Base-by-base conservation (phyloP, 2,113 vertebrate species). In the Pterocles gutturalis region DNA sequence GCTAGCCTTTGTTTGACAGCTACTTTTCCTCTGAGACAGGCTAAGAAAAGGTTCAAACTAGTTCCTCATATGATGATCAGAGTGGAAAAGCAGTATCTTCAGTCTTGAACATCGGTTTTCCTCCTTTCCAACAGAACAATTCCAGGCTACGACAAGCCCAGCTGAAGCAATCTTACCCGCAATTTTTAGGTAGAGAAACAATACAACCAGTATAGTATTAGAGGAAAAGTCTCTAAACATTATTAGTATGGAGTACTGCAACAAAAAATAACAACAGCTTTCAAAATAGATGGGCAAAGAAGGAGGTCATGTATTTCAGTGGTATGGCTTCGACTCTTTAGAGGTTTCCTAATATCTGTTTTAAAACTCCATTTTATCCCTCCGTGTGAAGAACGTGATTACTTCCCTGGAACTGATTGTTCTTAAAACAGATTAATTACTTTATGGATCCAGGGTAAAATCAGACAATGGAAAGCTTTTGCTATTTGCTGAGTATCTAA, bases 241-340 rank as follows among this genome's bases (percentile, higher is more conserved):
- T 72, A 48, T 26, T 86, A 43, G 38, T 51, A 65, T 65, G 0
- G 2, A 92, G 19, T 62, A 54, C 1, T 36, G 13, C 29, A 79
- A 55, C 34, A 79, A 91, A 93, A 93, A 93, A 43, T 61, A 83
- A n/a, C n/a, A 58, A 46, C 21, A 86, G 10, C 15, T 36, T 80
- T 86, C 66, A 83, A 86, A 93, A 83, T 3, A 86, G 11, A 26
- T 31, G 14, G 34, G 19, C 14, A 81, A 57, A 82, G 28, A 25
- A 48, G 48, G 19, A 75, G 41, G 45, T 13, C 0, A 13, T 48
- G 17, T 72, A 38, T 29, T 54, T 60, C 26, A 43, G 22, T 31
- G 17, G 4, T 18, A n/a, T 14, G 34, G 22, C 12, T 79, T 69
- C 48, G 88, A 25, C 20, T 48, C 19, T n/a, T 57, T 7, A 3